Evolutionary conservation across 2,888 invertebrate species (phyloP), one percentile per base, ranked within the genome.

Genomic region (Heliconius hortense): DNA sequence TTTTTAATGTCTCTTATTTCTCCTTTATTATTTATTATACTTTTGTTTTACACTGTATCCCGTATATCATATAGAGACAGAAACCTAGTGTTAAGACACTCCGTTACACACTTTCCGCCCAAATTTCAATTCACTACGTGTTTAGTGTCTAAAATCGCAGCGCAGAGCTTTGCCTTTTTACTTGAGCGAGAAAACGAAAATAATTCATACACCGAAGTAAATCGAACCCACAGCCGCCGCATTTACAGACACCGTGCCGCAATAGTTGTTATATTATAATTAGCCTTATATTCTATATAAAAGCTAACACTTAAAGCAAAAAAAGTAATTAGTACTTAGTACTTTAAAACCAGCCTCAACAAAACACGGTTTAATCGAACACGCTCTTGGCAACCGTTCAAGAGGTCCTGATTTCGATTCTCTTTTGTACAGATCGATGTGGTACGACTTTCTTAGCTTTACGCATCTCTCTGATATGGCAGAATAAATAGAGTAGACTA

Each of bases 301-400:
- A 39, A 43, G 4, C 15, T 53, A 21, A 24, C 1, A 24, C 11
- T n/a, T 59, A 24, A 24, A 11, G 24, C 13, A 60, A 24, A 24
- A 53, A 60, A 60, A 60, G 0, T 60, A 60, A 26, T 60, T 26
- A 13, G 1, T 24, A 13, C 24, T 60, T 24, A 53, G 53, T 53
- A 1, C 24, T 60, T 60, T 24, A 60, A 60, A 24, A 60, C 24
- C 1, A 15, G 24, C 26, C 13, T 13, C 15, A n/a, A n/a, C 5
- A 21, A 21, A 63, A 63, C 21, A 64, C 11, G n/a, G n/a, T 8
- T 66, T 66, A 39, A 8, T 39, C 2, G 24, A 39, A 66, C 39
- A 39, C 13, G 35, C n/a, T n/a, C 24, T 66, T 66, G 64, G 64
- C 64, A 39, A 66, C 64, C 35, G 24, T 66, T 39, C 39, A 66